Evolutionary conservation across 2,113 vertebrate species (phyloP).

Genomic region (Ploceus nigricollis): DNA sequence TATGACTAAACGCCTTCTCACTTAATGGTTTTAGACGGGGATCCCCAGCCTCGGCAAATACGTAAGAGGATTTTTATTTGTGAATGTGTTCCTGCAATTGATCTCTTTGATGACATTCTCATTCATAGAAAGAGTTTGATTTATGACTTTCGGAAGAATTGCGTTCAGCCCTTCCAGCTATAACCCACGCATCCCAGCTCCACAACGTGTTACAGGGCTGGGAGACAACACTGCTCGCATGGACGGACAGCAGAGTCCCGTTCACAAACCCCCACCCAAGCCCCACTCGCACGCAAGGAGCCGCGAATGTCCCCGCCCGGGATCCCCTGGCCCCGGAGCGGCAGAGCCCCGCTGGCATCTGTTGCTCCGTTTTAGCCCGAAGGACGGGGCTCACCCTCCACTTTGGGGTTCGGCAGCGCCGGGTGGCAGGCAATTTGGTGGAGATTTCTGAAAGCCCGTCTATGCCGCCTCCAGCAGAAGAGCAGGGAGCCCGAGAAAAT

Average conservation of each 20-base stretch:
- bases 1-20: constrained; percentile 88
- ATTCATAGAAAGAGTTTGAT: constrained; percentile 97
- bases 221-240: neutral
- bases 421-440: neutral
- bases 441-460: neutral
- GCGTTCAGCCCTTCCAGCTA: constrained; percentile 71
- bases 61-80: constrained; percentile 96
- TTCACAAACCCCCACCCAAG: neutral
- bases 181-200: constrained; percentile 58
- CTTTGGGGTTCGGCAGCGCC: neutral
- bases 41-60: constrained; percentile 84
- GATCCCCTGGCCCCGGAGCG: neutral
- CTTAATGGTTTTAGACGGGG: constrained; percentile 85
- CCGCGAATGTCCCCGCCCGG: neutral
- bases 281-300: neutral
- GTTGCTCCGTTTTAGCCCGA: neutral
- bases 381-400: neutral
- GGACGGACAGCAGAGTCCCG: neutral
- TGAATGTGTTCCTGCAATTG: constrained; percentile 92
- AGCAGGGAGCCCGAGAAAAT: neutral
- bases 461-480: neutral
- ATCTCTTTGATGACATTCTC: constrained; percentile 95
- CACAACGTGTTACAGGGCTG: constrained; percentile 10
- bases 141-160: constrained; percentile 91
- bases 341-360: neutral